phyloP scores from a whole-genome alignment of 2,888 invertebrate genomes.

The Dugesia japonica region DNA sequence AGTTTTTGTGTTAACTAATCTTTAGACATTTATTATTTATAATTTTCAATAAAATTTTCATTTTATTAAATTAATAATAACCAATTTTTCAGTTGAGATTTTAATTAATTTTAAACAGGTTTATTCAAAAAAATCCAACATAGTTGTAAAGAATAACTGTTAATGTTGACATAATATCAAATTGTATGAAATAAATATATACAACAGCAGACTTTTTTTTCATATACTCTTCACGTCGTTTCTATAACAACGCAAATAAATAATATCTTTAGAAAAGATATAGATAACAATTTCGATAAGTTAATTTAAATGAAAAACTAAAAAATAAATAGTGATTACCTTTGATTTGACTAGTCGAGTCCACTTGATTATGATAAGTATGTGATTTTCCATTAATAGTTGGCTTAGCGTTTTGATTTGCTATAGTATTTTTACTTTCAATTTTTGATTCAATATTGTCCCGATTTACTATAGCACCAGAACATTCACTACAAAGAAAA shows the following conservation, averaged over 20 bases:
- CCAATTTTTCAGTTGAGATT: too few species aligned
- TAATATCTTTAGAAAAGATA: neutral
- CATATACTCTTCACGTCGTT: neutral
- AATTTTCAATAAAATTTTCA: too few species aligned
- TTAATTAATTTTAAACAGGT: too few species aligned
- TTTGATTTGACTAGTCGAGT: neutral
- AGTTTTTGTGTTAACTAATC: too few species aligned
- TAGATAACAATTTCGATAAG: neutral
- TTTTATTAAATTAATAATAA: too few species aligned
- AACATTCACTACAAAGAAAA: neutral
- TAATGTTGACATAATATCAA: too few species aligned
- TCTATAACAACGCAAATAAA: neutral
- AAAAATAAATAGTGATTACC: neutral
- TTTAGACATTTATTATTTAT: too few species aligned
- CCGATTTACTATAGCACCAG: neutral
- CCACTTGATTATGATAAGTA: neutral
- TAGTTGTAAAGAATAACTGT: too few species aligned
- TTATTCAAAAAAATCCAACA: too few species aligned
- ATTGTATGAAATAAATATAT: too few species aligned
- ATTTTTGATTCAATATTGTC: neutral
- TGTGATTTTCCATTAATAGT: neutral
- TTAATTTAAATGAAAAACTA: neutral
- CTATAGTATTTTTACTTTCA: neutral
- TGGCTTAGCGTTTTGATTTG: neutral
- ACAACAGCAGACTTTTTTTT: too few species aligned